Evolutionary conservation across 2,888 invertebrate genomes (phyloP), one percentile per base, ranked within the genome.

Genomic region (Eustalomyia histrio): DNA sequence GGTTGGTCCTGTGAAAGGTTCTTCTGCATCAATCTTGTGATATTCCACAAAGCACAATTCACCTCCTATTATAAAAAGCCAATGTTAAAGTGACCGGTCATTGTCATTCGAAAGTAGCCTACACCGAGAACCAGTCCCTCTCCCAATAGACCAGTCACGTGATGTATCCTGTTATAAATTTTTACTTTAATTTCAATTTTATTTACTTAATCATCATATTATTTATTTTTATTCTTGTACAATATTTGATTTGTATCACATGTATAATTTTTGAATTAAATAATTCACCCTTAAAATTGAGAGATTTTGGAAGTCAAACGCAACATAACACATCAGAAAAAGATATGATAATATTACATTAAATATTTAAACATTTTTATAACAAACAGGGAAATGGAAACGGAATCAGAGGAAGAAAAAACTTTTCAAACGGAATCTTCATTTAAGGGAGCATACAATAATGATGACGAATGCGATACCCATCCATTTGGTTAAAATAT

Each of bases 241-340:
- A 39, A 1, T n/a, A 47, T 47, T 47, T n/a, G n/a, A 47, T 7
- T 47, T 47, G 14, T 16, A 2, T 17, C 12, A 50, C n/a, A n/a
- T n/a, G n/a, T 52, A 52, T 57, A 12, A 29, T 21, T 57, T 6
- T 57, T 39, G 16, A 67, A 55, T 71, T 71, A 39, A 17, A 60
- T 71, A 75, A 74, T 72, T 81, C 78, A 78, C 67, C 81, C 74
- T 75, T 75, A 78, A 81, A 81, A 81, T 81, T 74, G 60, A 67
- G 65, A 81, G 76, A 60, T 74, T 69, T 74, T 55, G 24, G 61
- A 74, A 78, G 73, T 67, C 78, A 78, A 68, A 58, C 64, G 8
- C 1, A 47, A 73, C 35, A 68, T 43, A 17, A 29, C 6, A 65
- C 39, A 65, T 47, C 16, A 50, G 52, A 78, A 47, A 53, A 72